Percentiles rank a stretch among this genome's conserved stretches.
Evolutionary conservation across 2,888 invertebrate species (phyloP).

Genomic region (Heliconius hortense): DNA sequence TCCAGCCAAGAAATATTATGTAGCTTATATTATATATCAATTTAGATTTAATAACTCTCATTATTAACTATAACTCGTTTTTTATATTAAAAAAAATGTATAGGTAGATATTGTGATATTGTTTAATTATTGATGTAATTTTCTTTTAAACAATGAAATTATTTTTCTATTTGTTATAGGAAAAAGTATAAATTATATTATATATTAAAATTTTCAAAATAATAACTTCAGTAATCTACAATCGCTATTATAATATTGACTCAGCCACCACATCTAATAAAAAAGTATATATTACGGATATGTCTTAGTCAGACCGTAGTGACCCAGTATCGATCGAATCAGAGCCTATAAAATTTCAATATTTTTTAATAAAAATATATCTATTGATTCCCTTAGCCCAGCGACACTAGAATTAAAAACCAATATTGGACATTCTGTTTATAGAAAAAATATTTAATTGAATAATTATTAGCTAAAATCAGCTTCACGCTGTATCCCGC

Average conservation of each 20-base stretch:
- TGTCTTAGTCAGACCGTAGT: no score
- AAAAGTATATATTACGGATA: no score
- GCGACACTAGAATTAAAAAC: neutral
- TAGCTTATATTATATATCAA: conserved; percentile 5
- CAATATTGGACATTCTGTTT: neutral
- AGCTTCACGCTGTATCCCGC: no score
- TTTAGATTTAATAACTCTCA: conserved; percentile 12
- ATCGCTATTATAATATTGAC: no score
- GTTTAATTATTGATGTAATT: neutral
- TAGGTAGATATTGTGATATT: neutral
- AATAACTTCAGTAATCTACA: no score
- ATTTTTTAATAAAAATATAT: no score
- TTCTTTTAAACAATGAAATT: neutral
- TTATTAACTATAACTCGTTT: conserved; percentile 2
- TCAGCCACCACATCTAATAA: no score
- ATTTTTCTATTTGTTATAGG: neutral
- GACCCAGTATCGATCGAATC: no score
- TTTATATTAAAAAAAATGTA: conserved; percentile 1
- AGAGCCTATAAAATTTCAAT: no score
- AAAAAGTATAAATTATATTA: neutral
- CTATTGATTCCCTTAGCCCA: no score
- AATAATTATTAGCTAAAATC: neutral
- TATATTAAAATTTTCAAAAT: no score
- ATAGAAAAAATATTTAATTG: neutral
- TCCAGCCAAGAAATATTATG: conserved; percentile 10